A percentile compares a stretch with the other conserved stretches of the same genome.
Evolutionary conservation across 2,888 invertebrate species (phyloP).

Genomic region (Eupithecia abbreviata): DNA sequence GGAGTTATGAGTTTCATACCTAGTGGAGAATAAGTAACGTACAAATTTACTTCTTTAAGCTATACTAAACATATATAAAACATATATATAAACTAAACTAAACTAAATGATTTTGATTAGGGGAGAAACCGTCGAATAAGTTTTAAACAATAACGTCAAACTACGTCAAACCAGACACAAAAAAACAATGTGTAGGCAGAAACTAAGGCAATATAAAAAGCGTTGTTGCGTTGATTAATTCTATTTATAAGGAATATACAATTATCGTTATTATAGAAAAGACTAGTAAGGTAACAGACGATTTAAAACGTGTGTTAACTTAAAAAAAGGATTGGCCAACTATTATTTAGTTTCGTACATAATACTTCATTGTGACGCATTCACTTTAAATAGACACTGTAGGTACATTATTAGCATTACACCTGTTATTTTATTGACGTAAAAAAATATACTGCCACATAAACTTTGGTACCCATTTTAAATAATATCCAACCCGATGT

Average conservation of each 20-base stretch:
- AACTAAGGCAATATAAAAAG: conserved; percentile 35
- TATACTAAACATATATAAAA: too few species aligned
- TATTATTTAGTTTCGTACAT: conserved; percentile 51
- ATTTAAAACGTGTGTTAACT: conserved; percentile 25
- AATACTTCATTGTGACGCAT: conserved; percentile 53
- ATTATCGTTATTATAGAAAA: conserved; percentile 39
- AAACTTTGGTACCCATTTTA: neutral
- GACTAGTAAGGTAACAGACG: conserved; percentile 38
- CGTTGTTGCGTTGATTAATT: conserved; percentile 37
- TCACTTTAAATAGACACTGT: conserved; percentile 46
- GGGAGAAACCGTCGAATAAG: neutral
- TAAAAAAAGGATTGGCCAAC: conserved; percentile 26
- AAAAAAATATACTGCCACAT: conserved; percentile 18
- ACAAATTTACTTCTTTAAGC: neutral
- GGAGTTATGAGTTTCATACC: neutral
- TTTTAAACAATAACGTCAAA: conserved; percentile 16
- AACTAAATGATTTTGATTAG: neutral
- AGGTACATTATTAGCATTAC: conserved; percentile 59
- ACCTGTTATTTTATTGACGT: conserved; percentile 40
- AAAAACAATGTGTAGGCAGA: conserved; percentile 37
- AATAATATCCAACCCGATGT: neutral
- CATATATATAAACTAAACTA: too few species aligned
- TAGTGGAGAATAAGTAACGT: neutral
- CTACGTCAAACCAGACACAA: conserved; percentile 26
- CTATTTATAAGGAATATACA: conserved; percentile 39